Base-by-base conservation (phyloP, 2,797 vertebrate genomes). In the Cryptoprocta ferox region DNA sequence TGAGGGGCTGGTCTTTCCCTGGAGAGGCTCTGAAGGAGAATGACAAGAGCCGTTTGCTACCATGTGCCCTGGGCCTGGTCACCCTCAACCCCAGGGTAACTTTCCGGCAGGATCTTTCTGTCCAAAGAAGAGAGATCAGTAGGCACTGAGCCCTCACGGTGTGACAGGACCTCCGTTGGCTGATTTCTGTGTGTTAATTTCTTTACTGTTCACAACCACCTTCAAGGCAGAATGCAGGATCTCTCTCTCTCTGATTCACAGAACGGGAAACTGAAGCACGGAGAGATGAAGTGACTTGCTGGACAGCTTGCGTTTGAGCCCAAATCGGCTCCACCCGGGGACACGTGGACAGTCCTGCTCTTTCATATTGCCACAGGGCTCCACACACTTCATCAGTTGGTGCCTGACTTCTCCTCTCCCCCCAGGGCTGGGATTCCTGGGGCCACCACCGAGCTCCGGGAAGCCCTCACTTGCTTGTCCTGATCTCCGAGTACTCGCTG, bases 401-500 rank as follows among this genome's bases (percentile, higher is more conserved):
- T 5, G 81, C 56, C 10, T 1, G 30, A 35, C 65, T 35, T 24
- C 24, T 75, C 59, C 61, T 48, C 45, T n/a, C 24, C 8, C 26
- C 7, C 16, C 5, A 5, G 18, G n/a, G 63, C 45, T 84, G 11
- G 24, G 61, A 30, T 32, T 39, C 10, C 63, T 42, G 21, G 0
- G 0, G 37, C 71, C 13, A 42, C 61, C 14, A 26, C 59, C 3
- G 1, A 37, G 19, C 28, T 50, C 63, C 24, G 42, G 56, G 39
- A 0, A 15, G 13, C 56, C 28, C 63, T 93, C 59, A 42, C 8
- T 82, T 35, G 50, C 56, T 48, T 3, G 0, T 53, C 10, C 63
- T 91, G 75, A 97, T 87, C 82, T 89, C 90, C 3, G 95, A 79
- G 48, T 97, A 97, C 7, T 80, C 93, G 0, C 8, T 53, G 26